These are phyloP conservation scores for Chaetogeoica ovagalla DNA, from an alignment of 2,888 invertebrate genomes.

Conservation along the genomic window DNA sequence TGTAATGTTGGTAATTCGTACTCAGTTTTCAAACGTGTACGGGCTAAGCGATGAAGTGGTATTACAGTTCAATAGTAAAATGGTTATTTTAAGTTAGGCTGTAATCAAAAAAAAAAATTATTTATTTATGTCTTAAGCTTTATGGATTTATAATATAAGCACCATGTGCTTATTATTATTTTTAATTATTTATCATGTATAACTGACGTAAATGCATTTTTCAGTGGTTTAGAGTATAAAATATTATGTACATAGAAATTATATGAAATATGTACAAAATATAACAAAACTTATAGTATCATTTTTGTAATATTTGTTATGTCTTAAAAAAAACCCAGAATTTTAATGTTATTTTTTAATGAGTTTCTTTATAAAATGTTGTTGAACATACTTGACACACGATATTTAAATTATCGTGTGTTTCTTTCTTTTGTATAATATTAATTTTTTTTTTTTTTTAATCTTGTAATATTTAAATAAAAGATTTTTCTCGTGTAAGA, in stretches of 20 bases:
- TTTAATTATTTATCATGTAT: constrained; percentile 48
- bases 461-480: constrained; percentile 49
- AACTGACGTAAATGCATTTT: constrained; percentile 44
- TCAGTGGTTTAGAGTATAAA: constrained; percentile 42
- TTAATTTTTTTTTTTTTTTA: constrained; percentile 49
- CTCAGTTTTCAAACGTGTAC: constrained; percentile 8
- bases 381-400: constrained; percentile 36
- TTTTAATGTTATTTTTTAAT: constrained; percentile 50
- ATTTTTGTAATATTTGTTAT: constrained; percentile 51
- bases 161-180: constrained; percentile 30
- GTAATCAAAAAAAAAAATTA: constrained; percentile 48
- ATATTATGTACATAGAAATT: constrained; percentile 49
- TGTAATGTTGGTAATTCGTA: constrained; percentile 15
- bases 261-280: constrained; percentile 50
- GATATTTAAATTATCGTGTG: constrained; percentile 30
- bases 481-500: constrained; percentile 43
- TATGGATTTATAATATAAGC: constrained; percentile 40
- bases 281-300: constrained; percentile 45
- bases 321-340: constrained; percentile 46
- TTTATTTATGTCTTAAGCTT: constrained; percentile 46
- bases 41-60: constrained; percentile 22
- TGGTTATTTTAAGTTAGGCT: constrained; percentile 47
- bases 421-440: constrained; percentile 48
- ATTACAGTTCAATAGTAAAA: constrained; percentile 42
- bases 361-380: constrained; percentile 51